phyloP scores from a whole-genome alignment of 2,888 invertebrate species.

The Hanleya hanleyi region DNA sequence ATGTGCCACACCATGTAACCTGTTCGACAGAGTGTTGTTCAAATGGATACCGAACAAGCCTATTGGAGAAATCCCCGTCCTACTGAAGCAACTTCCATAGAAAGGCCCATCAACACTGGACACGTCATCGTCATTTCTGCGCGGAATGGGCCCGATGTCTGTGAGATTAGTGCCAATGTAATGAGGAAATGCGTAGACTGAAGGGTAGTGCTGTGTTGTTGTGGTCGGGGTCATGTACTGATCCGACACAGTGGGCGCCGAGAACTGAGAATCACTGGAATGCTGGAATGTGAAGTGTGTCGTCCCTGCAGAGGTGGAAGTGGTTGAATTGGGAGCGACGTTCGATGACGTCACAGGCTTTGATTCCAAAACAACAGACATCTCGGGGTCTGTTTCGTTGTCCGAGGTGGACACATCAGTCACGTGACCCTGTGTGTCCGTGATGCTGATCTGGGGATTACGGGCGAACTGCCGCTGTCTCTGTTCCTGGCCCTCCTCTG shows the following conservation, averaged over 20 bases:
- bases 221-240: slow-evolving; percentile 6
- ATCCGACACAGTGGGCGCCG: background rate
- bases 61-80: background rate
- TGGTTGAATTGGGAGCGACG: background rate
- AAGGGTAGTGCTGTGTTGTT: background rate
- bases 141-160: slow-evolving; percentile 45
- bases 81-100: background rate
- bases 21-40: background rate
- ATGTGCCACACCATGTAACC: background rate
- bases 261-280: slow-evolving; percentile 1
- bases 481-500: background rate
- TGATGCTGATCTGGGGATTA: slow-evolving; percentile 91
- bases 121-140: slow-evolving; percentile 21
- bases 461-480: slow-evolving; percentile 47
- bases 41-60: background rate
- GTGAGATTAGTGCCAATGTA: slow-evolving; percentile 54
- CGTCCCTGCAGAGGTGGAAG: background rate
- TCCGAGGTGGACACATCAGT: slow-evolving; percentile 50
- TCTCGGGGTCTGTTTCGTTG: background rate
- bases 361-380: background rate
- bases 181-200: slow-evolving; percentile 24
- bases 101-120: background rate
- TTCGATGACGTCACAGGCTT: background rate
- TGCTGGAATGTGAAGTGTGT: background rate
- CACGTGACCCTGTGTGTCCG: slow-evolving; percentile 86